These are phyloP conservation scores for Synergus itoensis DNA, from an alignment of 2,888 invertebrate genomes.

Conservation along the genomic window DNA sequence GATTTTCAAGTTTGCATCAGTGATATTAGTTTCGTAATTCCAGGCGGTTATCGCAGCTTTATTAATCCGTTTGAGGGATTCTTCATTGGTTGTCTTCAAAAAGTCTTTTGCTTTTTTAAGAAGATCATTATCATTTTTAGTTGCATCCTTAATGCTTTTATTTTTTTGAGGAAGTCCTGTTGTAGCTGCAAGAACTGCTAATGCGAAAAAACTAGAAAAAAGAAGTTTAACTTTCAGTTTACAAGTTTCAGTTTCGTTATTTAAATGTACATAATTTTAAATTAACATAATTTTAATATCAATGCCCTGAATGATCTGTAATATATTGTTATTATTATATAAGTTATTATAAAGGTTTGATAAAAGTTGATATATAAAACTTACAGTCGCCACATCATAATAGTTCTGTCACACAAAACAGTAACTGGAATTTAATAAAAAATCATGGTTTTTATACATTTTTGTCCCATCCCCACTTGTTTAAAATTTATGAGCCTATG, in stretches of 20 bases:
- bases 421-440: conserved; percentile 73
- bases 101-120: conserved; percentile 82
- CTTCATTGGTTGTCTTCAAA: conserved; percentile 82
- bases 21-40: conserved; percentile 88
- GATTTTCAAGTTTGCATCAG: conserved; percentile 83
- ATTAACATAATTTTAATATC: too few species aligned
- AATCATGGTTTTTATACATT: conserved; percentile 75
- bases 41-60: conserved; percentile 83
- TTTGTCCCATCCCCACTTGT: neutral
- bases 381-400: neutral
- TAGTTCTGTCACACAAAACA: neutral
- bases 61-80: conserved; percentile 81
- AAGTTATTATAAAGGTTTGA: too few species aligned
- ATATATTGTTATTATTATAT: too few species aligned
- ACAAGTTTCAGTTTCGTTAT: neutral
- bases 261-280: too few species aligned
- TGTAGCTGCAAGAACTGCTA: neutral
- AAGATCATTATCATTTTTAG: neutral
- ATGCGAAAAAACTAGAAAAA: neutral
- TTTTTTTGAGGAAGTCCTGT: neutral
- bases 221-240: too few species aligned
- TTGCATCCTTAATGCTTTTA: neutral
- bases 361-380: neutral
- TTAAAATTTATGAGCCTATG: too few species aligned
- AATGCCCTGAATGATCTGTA: too few species aligned